Conservation (phyloP, 2,113 vertebrate species). For the Rhombomys opimus region DNA sequence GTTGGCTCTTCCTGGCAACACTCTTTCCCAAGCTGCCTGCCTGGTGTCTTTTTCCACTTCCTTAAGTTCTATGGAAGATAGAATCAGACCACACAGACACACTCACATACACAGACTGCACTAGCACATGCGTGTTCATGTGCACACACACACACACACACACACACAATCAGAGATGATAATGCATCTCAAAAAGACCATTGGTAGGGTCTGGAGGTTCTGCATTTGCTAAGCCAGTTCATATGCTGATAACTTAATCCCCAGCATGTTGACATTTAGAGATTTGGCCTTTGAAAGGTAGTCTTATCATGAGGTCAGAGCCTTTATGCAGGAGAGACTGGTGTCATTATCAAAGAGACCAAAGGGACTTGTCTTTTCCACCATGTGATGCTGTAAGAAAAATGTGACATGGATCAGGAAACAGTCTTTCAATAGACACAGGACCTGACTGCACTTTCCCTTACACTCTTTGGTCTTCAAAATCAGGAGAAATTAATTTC, state of each 20-base stretch:
- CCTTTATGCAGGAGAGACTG: accelerated
- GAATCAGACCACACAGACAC: background rate
- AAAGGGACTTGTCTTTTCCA: background rate
- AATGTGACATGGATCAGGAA: background rate
- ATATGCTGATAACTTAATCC: background rate
- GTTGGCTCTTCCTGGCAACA: background rate
- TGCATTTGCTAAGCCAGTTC: too few species aligned
- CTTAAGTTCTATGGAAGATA: background rate
- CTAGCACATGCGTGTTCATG: too few species aligned
- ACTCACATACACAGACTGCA: background rate
- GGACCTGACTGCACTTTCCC: background rate
- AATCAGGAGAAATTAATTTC: background rate
- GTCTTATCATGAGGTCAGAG: background rate
- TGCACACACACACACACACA: background rate
- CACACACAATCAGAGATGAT: background rate
- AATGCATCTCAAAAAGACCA: background rate
- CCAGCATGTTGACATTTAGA: background rate
- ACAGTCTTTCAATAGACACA: background rate
- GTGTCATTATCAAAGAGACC: background rate
- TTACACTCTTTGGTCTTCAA: background rate
- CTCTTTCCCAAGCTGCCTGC: background rate
- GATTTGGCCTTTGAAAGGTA: background rate
- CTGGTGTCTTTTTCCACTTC: background rate
- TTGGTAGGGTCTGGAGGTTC: background rate
- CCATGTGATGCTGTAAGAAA: background rate